phyloP scores from a whole-genome alignment of 2,797 vertebrate species.

The Darevskia mixta region DNA sequence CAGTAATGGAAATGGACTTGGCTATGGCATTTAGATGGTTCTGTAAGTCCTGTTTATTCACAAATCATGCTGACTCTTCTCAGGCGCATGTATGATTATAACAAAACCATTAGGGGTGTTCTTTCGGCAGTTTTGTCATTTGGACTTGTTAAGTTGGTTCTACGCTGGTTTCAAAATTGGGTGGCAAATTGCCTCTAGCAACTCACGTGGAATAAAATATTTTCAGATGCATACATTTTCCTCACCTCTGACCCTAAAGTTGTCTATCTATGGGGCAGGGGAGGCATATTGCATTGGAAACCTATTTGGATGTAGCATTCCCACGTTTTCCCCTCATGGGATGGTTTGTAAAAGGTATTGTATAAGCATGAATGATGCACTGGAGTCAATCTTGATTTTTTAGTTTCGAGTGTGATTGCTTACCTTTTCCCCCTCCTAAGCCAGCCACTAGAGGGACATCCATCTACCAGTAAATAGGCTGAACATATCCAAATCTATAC shows the following conservation, averaged over 20 bases:
- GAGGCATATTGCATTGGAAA: background rate
- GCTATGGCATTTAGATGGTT: background rate
- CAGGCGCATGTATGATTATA: background rate
- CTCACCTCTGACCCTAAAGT: background rate
- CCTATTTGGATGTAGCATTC: background rate
- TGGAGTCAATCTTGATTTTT: background rate
- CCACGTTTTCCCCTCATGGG: background rate
- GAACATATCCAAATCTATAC: background rate
- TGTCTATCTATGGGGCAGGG: background rate
- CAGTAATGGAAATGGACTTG: background rate
- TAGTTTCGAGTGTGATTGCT: background rate
- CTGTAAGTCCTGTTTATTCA: no score
- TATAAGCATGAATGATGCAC: background rate
- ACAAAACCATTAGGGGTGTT: background rate
- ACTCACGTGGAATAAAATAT: background rate
- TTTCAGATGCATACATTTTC: background rate
- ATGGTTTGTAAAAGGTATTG: constrained; percentile 10
- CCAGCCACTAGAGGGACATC: constrained; percentile 35
- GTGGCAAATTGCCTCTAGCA: background rate
- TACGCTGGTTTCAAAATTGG: background rate
- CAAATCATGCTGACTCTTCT: background rate
- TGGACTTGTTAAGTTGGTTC: background rate
- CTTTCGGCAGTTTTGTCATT: background rate
- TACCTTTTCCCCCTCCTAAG: background rate
- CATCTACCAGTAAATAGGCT: constrained; percentile 6